phyloP scores from a whole-genome alignment of 2,113 vertebrate species.

The Desmodus rotundus region DNA sequence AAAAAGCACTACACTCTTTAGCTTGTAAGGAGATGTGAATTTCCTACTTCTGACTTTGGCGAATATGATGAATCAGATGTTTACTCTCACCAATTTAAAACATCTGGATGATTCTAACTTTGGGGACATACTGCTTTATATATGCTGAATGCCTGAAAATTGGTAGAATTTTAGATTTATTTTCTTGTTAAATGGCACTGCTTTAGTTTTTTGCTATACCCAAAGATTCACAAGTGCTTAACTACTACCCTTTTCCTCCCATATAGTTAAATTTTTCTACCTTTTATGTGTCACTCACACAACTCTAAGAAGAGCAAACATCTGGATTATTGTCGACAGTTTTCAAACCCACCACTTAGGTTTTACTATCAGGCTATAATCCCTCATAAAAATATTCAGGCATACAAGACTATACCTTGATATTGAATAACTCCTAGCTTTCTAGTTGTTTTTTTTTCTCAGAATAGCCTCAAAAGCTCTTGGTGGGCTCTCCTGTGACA shows the following conservation, averaged over 20 bases:
- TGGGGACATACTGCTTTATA: not conserved
- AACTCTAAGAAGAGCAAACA: not conserved
- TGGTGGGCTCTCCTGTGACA: not conserved
- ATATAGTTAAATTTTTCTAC: not conserved
- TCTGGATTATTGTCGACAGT: not conserved
- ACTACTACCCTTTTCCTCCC: not conserved
- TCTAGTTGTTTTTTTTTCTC: not conserved
- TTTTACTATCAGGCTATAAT: not conserved
- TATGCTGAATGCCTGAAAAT: not conserved
- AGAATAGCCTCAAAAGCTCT: not conserved
- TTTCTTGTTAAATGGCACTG: not conserved
- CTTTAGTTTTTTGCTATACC: not conserved
- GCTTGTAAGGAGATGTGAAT: not conserved
- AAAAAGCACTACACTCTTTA: not conserved
- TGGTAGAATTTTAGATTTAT: not conserved
- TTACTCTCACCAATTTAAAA: conserved; percentile 10
- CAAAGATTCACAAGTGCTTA: not conserved
- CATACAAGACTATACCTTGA: not conserved
- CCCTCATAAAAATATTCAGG: not conserved
- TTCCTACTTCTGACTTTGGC: not conserved
- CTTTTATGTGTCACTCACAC: not conserved
- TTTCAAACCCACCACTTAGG: not conserved
- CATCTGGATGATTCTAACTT: conserved; percentile 8
- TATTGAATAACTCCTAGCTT: not conserved
- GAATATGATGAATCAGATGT: conserved; percentile 4